Conservation (phyloP, 2,113 vertebrate species). For the Ondatra zibethicus region DNA sequence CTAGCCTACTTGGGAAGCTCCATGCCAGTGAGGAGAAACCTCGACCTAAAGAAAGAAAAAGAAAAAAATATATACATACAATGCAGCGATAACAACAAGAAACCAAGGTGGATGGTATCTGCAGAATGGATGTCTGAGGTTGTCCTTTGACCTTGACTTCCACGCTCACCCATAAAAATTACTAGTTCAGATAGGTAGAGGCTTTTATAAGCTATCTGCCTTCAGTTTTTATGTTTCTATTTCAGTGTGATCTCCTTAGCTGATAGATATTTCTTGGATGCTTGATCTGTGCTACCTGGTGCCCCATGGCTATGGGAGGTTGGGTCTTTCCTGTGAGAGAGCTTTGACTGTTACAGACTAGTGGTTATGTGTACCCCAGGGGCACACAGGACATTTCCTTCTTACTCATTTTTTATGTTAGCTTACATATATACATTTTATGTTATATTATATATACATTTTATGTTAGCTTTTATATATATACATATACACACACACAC, state of each 20-base stretch:
- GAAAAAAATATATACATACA: background rate
- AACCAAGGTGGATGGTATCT: no score
- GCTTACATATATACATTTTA: no score
- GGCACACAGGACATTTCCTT: background rate
- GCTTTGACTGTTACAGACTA: background rate
- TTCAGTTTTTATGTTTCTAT: background rate
- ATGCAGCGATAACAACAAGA: background rate
- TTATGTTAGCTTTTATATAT: background rate
- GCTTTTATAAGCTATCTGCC: background rate
- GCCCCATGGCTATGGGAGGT: background rate
- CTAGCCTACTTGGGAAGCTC: background rate
- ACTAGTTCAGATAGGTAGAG: background rate
- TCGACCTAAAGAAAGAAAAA: background rate
- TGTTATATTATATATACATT: no score
- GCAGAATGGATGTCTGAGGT: background rate
- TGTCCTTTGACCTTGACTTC: background rate
- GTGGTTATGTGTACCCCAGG: background rate
- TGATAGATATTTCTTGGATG: background rate
- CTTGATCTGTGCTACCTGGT: background rate
- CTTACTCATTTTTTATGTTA: constrained; percentile 22
- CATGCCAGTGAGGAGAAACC: background rate
- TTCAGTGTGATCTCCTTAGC: background rate
- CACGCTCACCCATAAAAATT: background rate
- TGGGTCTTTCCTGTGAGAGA: background rate
- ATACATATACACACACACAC: background rate